These are phyloP conservation scores for Urophycis tenuis DNA, from an alignment of 2,797 vertebrate genomes.

Conservation along the genomic window DNA sequence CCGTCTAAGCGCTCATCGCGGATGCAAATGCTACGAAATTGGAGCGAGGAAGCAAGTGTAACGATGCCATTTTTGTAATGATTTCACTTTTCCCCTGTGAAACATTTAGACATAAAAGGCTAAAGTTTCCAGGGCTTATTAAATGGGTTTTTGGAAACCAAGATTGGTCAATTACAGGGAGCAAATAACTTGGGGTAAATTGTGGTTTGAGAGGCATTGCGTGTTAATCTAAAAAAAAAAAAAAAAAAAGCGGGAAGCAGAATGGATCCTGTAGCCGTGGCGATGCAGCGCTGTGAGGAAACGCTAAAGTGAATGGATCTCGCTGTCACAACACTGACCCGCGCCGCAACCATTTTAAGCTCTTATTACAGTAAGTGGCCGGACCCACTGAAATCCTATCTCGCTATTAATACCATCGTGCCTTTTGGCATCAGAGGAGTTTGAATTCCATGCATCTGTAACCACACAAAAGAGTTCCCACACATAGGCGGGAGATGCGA, in stretches of 20 bases:
- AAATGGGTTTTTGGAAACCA: slow-evolving; percentile 30
- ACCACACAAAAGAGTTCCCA: slow-evolving; percentile 36
- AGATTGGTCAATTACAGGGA: slow-evolving; percentile 38
- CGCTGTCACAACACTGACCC: slow-evolving; percentile 39
- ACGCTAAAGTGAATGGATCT: slow-evolving; percentile 29
- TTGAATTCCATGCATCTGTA: slow-evolving; percentile 24
- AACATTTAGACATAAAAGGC: slow-evolving; percentile 55
- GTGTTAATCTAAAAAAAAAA: slow-evolving; percentile 39
- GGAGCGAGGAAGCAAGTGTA: slow-evolving; percentile 55
- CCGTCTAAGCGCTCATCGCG: slow-evolving; percentile 54
- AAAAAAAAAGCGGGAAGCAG: slow-evolving; percentile 17
- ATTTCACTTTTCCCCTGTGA: slow-evolving; percentile 52
- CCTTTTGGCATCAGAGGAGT: slow-evolving; percentile 21
- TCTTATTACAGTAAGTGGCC: slow-evolving; percentile 45
- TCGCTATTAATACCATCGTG: slow-evolving; percentile 39
- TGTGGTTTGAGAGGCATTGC: slow-evolving; percentile 31
- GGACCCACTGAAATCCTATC: slow-evolving; percentile 34
- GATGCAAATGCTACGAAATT: slow-evolving; percentile 63
- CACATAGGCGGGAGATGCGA: slow-evolving; percentile 16
- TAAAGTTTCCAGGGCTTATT: slow-evolving; percentile 32
- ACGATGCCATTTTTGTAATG: slow-evolving; percentile 56
- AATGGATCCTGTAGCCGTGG: slow-evolving; percentile 13
- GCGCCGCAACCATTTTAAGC: slow-evolving; percentile 38
- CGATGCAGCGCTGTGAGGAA: slow-evolving; percentile 19
- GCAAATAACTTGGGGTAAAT: slow-evolving; percentile 29